These are phyloP conservation scores for Toxostoma redivivum DNA, from an alignment of 2,113 vertebrate genomes.

Conservation along the genomic window DNA sequence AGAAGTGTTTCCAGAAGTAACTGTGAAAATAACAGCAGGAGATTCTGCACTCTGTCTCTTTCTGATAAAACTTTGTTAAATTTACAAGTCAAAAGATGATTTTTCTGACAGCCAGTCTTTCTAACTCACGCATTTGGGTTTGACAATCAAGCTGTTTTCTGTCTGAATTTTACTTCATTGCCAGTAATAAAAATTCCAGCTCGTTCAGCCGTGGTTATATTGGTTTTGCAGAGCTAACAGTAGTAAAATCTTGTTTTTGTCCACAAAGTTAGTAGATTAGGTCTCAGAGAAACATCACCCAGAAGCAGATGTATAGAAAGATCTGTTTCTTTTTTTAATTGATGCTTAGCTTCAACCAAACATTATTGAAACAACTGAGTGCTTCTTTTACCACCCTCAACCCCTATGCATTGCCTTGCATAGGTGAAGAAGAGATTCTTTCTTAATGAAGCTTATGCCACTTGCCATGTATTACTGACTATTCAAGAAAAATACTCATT, in stretches of 20 bases:
- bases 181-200: constrained; percentile 59
- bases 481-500: not conserved
- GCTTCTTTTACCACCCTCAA: not conserved
- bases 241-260: constrained; percentile 48
- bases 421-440: not conserved
- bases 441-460: not conserved
- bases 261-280: not conserved
- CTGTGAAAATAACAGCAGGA: not conserved
- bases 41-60: not conserved
- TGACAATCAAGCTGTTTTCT: constrained; percentile 51
- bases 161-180: constrained; percentile 33
- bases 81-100: constrained; percentile 37
- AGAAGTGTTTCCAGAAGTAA: not conserved
- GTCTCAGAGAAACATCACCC: not conserved
- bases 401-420: not conserved
- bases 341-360: not conserved
- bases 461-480: not conserved
- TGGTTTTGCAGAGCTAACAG: constrained; percentile 39
- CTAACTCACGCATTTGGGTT: not conserved
- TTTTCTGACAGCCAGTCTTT: constrained; percentile 23
- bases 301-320: constrained; percentile 1
- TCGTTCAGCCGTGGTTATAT: constrained; percentile 1
- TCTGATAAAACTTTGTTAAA: constrained; percentile 11
- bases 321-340: not conserved
- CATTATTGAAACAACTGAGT: not conserved